Conservation (phyloP, 2,113 vertebrate species). For the Potamarius usumacintae region DNA sequence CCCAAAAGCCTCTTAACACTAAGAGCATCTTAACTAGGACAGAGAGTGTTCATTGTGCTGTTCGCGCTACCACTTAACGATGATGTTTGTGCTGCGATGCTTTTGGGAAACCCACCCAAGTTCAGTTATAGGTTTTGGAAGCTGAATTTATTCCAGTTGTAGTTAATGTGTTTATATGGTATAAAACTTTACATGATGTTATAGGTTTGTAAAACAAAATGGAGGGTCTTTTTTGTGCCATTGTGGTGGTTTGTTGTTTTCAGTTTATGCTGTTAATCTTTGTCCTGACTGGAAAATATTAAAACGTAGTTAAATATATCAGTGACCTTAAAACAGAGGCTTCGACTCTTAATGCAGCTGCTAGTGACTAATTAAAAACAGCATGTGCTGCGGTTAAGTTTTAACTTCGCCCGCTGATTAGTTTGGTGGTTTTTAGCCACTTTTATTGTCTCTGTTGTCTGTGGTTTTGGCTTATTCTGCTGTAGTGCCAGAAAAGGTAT, state of each 20-base stretch:
- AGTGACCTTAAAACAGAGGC: constrained; percentile 46
- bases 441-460: not conserved
- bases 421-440: not conserved
- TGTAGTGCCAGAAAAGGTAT: not conserved
- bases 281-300: constrained; percentile 41
- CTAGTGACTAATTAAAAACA: constrained; percentile 42
- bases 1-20: too few relatives aligned
- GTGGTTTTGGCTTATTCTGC: not conserved
- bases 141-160: not conserved
- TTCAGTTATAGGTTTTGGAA: too few relatives aligned
- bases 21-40: too few relatives aligned
- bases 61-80: too few relatives aligned
- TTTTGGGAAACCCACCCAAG: too few relatives aligned
- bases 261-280: constrained; percentile 4
- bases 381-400: constrained; percentile 10
- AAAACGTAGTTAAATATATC: constrained; percentile 46
- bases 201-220: not conserved
- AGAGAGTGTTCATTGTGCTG: too few relatives aligned
- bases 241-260: constrained; percentile 12
- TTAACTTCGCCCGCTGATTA: not conserved
- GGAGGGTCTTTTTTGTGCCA: not conserved
- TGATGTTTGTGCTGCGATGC: too few relatives aligned
- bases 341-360: constrained; percentile 4
- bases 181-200: not conserved
- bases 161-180: not conserved